These are phyloP conservation scores for Panurus biarmicus DNA, from an alignment of 2,113 vertebrate species.

Conservation along the genomic window DNA sequence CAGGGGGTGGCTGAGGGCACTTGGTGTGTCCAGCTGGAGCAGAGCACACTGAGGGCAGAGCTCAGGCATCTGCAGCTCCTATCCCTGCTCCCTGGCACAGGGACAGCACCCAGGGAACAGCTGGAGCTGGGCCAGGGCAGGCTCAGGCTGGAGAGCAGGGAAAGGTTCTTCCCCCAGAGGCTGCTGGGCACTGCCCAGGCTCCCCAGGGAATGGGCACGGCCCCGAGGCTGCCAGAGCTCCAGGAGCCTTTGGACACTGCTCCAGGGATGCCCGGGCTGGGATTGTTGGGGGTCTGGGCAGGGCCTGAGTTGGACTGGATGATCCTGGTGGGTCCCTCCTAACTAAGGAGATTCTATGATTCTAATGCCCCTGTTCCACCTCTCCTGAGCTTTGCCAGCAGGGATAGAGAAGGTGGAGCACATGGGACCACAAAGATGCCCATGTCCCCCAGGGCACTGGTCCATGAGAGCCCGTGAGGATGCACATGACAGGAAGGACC, in stretches of 20 bases:
- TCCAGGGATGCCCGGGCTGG: background rate
- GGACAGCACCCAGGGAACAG: fast-evolving
- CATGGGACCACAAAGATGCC: background rate
- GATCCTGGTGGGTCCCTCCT: too few relatives aligned
- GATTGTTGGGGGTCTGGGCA: fast-evolving
- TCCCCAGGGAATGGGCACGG: background rate
- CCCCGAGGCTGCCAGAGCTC: background rate
- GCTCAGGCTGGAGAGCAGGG: background rate
- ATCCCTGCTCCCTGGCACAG: background rate
- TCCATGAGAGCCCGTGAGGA: fast-evolving
- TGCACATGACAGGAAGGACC: background rate
- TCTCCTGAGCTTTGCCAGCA: background rate
- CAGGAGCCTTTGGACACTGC: background rate
- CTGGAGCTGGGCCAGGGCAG: background rate
- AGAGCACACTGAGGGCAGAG: background rate
- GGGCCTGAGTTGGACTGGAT: fast-evolving
- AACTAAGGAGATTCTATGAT: background rate
- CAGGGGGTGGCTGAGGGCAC: background rate
- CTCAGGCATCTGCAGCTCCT: background rate
- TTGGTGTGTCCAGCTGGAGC: background rate
- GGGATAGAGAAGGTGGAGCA: background rate
- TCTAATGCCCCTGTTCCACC: background rate
- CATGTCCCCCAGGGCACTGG: background rate
- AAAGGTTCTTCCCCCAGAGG: background rate
- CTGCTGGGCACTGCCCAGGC: background rate